Conservation (phyloP, 1,140 invertebrate genomes). For the Centruroides sculpturatus region DNA sequence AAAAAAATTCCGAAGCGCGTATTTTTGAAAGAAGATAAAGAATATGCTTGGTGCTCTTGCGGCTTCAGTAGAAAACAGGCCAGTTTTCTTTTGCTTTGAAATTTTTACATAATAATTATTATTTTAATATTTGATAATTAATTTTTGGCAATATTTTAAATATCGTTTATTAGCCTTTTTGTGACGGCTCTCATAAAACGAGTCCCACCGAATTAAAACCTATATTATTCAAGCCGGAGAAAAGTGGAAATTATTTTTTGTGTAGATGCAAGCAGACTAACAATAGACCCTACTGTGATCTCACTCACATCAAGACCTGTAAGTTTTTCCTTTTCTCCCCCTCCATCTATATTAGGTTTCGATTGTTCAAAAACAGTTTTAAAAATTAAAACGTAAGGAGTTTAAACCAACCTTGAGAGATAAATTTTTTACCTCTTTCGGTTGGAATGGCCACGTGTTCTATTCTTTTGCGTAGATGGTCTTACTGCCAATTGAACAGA, state of each 20-base stretch:
- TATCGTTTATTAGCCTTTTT: slow-evolving; percentile 22
- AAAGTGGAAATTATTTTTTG: slow-evolving; percentile 7
- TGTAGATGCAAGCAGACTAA: slow-evolving; percentile 18
- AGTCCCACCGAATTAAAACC: slow-evolving; percentile 9
- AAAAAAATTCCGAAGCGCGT: slow-evolving; percentile 16
- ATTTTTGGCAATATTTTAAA: not conserved
- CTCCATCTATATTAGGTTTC: not conserved
- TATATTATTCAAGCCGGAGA: slow-evolving; percentile 5
- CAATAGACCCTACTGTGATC: slow-evolving; percentile 17
- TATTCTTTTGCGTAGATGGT: too few species aligned
- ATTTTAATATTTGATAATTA: not conserved
- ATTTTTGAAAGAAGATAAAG: slow-evolving; percentile 21
- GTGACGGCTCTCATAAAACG: slow-evolving; percentile 24
- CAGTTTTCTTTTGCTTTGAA: not conserved
- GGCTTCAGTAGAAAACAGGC: slow-evolving; percentile 25
- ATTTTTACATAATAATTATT: not conserved
- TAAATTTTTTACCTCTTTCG: not conserved
- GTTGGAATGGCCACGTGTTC: not conserved
- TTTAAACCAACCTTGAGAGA: too few species aligned
- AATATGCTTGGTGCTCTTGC: slow-evolving; percentile 26
- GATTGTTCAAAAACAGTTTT: not conserved
- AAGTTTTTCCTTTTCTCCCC: not conserved
- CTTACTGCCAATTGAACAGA: too few species aligned
- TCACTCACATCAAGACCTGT: slow-evolving; percentile 17
- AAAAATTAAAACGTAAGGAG: not conserved